Conservation (phyloP, 2,888 invertebrate species). For the Endotricha flammealis region DNA sequence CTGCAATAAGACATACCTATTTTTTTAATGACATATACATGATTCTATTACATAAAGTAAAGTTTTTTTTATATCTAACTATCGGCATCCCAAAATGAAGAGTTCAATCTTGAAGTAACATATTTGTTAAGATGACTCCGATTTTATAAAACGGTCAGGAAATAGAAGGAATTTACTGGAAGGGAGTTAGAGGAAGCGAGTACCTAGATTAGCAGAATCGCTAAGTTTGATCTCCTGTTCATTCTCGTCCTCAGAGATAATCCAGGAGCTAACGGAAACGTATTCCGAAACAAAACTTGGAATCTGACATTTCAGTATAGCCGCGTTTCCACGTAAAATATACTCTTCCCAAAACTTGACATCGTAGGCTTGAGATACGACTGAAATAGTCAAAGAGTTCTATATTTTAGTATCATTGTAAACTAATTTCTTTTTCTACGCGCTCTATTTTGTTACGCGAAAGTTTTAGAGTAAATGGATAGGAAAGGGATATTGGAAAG, state of each 20-base stretch:
- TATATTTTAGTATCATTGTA: neutral
- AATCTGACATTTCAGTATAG: conserved; percentile 94
- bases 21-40: too few species aligned
- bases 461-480: neutral
- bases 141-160: conserved; percentile 1
- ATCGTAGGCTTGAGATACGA: conserved; percentile 92
- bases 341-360: conserved; percentile 96
- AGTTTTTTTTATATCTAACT: neutral
- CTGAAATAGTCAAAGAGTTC: conserved; percentile 75
- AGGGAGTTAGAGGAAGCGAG: conserved; percentile 5
- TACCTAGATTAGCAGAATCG: conserved; percentile 57
- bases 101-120: neutral
- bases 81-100: conserved; percentile 2
- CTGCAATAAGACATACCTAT: conserved; percentile 81
- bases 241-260: conserved; percentile 84
- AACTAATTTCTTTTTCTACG: neutral
- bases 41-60: too few species aligned
- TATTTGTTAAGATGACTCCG: neutral
- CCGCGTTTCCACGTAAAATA: conserved; percentile 92
- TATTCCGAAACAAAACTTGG: conserved; percentile 96
- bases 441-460: neutral
- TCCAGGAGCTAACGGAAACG: conserved; percentile 91
- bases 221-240: conserved; percentile 62
- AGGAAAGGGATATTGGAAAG: conserved; percentile 11
- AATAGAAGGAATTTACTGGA: neutral